Base-by-base conservation (phyloP, 2,888 invertebrate genomes). In the Drosophila rellima region DNA sequence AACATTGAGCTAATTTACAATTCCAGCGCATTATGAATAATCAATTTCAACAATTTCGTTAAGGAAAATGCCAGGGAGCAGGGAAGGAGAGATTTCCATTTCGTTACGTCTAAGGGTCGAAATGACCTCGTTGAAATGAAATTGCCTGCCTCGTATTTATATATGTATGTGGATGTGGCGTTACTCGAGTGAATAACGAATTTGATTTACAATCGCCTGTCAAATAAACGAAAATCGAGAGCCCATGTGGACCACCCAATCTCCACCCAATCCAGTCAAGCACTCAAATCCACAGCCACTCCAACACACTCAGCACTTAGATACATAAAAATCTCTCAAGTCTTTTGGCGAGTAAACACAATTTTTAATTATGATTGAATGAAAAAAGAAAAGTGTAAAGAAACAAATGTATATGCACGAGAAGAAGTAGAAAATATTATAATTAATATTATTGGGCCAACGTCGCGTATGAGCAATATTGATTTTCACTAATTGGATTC, bases 401-500 rank as follows among this genome's bases (percentile, higher is more conserved):
- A 23, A 23, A 7, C 23, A 23, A 23, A 23, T 23, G 23, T 23
- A 23, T 23, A 23, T 23, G 23, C 23, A 23, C 23, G 23, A 23
- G 23, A n/a, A 15, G 23, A 44, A 13, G 44, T 45, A 39, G 37
- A 47, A 39, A 73, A 68, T 62, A 70, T 72, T 69, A 86, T 82
- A 80, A 78, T 82, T 55, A 78, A 68, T 78, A 74, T 78, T 88
- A 77, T 83, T 78, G 69, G 54, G 69, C 68, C 70, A 78, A 68
- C 54, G 79, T 66, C 69, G 85, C 85, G 88, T 88, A 88, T 83
- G 89, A 77, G 83, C 81, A 86, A 88, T 83, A 83, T 83, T 83
- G 83, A 83, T 83, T 83, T 83, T 80, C 45, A 63, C 83, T 83
- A 83, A 83, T 83, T 88, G 83, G 83, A 83, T 83, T 83, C 77